Evolutionary conservation across 2,888 invertebrate genomes (phyloP).

Genomic region (Adineta ricciae): DNA sequence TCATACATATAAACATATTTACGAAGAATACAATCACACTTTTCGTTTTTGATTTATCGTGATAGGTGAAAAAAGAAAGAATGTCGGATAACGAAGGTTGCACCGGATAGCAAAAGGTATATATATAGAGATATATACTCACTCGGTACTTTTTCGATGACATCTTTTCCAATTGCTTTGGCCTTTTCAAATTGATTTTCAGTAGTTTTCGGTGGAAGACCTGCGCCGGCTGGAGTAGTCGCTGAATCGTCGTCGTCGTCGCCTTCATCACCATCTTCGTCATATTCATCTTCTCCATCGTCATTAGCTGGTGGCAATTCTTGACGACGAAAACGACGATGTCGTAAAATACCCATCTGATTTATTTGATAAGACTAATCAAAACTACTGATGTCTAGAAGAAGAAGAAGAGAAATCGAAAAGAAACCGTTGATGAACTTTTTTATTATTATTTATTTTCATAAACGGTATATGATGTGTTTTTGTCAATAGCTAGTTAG

Average conservation of each 20-base stretch:
- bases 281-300: background rate
- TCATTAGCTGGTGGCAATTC: background rate
- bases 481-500: too few relatives aligned
- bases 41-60: too few relatives aligned
- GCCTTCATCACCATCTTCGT: background rate
- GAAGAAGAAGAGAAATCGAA: background rate
- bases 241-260: background rate
- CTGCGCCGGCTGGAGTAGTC: background rate
- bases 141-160: background rate
- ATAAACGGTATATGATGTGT: too few relatives aligned
- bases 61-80: too few relatives aligned
- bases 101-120: too few relatives aligned
- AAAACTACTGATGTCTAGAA: background rate
- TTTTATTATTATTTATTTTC: too few relatives aligned
- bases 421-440: too few relatives aligned
- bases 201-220: background rate
- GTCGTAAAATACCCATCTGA: background rate
- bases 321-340: background rate
- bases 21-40: too few relatives aligned
- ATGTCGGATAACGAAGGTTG: too few relatives aligned
- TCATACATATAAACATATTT: too few relatives aligned
- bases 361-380: background rate
- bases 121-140: background rate
- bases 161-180: background rate
- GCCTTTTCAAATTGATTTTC: background rate